A percentile compares a stretch with the other conserved stretches of the same genome.
Conservation (phyloP, 2,113 vertebrate species). For the Reinhardtius hippoglossoides region DNA sequence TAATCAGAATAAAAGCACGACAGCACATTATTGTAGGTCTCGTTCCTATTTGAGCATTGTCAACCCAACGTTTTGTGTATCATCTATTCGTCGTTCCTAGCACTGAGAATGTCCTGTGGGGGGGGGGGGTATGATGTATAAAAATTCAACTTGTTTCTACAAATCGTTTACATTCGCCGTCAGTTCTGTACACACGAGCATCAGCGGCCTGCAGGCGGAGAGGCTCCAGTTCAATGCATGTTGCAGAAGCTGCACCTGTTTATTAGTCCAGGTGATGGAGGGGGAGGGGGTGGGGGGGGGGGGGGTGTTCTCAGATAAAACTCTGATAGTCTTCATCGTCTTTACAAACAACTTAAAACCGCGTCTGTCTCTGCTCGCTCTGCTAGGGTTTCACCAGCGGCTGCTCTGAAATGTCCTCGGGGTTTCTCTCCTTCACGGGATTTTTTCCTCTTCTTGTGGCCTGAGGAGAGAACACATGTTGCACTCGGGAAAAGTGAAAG, state of each 20-base stretch:
- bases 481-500: background rate
- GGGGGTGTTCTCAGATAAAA: slow-evolving; percentile 65
- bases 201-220: slow-evolving; percentile 3
- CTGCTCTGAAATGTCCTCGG: slow-evolving; percentile 84
- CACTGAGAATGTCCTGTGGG: no score
- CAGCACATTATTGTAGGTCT: no score
- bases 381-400: slow-evolving; percentile 80
- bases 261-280: background rate
- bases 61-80: no score
- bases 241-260: slow-evolving; percentile 5
- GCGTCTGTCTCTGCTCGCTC: background rate
- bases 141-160: background rate
- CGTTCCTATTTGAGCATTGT: no score
- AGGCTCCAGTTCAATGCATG: background rate
- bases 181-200: slow-evolving; percentile 32
- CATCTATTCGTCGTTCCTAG: no score
- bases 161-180: slow-evolving; percentile 53
- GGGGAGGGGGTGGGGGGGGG: background rate
- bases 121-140: slow-evolving; percentile 31
- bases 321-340: slow-evolving; percentile 59
- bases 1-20: no score
- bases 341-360: slow-evolving; percentile 40
- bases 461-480: slow-evolving; percentile 82
- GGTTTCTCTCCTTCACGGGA: slow-evolving; percentile 86
- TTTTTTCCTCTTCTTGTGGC: slow-evolving; percentile 88